Evolutionary conservation across 1,140 invertebrate species (phyloP).

Genomic region (Phocides pigmalion): DNA sequence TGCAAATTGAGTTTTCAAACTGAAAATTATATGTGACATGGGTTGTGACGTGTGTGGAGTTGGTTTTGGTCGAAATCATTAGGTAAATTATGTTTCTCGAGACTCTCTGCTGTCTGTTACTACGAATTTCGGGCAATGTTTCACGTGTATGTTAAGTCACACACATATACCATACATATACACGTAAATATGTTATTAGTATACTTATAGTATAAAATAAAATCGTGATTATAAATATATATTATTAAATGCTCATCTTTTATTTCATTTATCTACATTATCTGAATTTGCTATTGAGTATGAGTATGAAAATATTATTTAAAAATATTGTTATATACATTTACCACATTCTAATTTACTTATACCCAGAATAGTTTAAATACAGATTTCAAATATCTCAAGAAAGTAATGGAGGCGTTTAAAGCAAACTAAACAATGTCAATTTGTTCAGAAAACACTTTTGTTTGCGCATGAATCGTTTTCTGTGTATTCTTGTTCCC

Average conservation of each 20-base stretch:
- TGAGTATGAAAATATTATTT: too few species aligned
- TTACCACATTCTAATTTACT: neutral
- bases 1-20: slow-evolving; percentile 28
- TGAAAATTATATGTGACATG: slow-evolving; percentile 24
- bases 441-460: neutral
- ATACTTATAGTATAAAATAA: too few species aligned
- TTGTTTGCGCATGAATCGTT: neutral
- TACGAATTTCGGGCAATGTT: too few species aligned
- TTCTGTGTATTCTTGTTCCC: too few species aligned
- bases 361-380: neutral
- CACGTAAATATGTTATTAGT: too few species aligned
- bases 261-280: too few species aligned
- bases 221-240: too few species aligned
- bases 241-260: too few species aligned
- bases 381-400: neutral
- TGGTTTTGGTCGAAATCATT: slow-evolving; percentile 17
- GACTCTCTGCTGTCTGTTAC: slow-evolving; percentile 1
- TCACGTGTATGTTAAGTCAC: too few species aligned
- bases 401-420: neutral
- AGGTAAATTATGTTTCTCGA: slow-evolving; percentile 18
- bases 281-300: too few species aligned
- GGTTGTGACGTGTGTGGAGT: slow-evolving; percentile 20
- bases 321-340: too few species aligned
- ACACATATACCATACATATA: too few species aligned
- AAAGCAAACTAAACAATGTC: neutral